Evolutionary conservation across 2,888 invertebrate genomes (phyloP).

Genomic region (Acleris cristana): DNA sequence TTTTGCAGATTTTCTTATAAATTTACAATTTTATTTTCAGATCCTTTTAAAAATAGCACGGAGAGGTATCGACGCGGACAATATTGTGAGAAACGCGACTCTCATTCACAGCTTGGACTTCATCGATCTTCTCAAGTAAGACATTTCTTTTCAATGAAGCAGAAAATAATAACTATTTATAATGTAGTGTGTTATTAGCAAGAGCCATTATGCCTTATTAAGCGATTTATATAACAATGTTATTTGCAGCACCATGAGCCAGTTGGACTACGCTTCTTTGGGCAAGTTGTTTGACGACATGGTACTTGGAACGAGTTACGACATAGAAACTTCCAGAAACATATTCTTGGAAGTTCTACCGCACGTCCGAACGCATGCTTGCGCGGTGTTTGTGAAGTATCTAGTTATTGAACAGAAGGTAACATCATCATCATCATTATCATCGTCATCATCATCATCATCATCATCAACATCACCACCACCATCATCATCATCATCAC

Average conservation of each 20-base stretch:
- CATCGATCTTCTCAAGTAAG: constrained; percentile 71
- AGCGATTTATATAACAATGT: no score
- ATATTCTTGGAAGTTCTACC: constrained; percentile 89
- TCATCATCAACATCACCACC: no score
- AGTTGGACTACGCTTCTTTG: constrained; percentile 63
- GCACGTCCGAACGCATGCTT: constrained; percentile 86
- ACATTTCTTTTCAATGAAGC: no score
- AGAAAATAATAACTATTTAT: no score
- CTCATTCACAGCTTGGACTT: constrained; percentile 72
- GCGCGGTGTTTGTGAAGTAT: constrained; percentile 86
- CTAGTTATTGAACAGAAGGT: constrained; percentile 83
- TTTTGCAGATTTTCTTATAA: no score
- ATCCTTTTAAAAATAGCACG: constrained; percentile 69
- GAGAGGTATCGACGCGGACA: constrained; percentile 73
- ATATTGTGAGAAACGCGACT: constrained; percentile 69
- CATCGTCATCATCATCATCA: no score
- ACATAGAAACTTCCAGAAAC: constrained; percentile 88
- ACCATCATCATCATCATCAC: no score
- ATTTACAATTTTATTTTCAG: constrained; percentile 46
- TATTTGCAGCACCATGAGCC: constrained; percentile 68
- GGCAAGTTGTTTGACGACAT: constrained; percentile 81
- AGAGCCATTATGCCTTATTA: no score
- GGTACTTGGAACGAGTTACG: constrained; percentile 88
- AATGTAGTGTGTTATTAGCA: no score
- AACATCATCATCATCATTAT: neutral